Conservation (phyloP, 2,113 vertebrate genomes). For the Pycnonotus jocosus region DNA sequence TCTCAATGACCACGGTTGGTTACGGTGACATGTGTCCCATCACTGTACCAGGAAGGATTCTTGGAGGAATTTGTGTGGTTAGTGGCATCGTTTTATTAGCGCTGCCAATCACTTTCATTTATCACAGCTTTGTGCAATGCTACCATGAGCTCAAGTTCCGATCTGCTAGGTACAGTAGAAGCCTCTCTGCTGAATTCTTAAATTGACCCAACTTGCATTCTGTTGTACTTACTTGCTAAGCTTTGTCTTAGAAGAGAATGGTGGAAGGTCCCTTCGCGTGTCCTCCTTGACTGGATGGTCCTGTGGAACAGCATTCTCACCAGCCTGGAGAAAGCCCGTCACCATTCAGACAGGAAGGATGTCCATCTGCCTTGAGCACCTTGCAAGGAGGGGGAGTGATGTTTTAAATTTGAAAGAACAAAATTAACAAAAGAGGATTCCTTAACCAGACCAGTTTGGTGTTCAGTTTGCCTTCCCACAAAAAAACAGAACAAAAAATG, state of each 20-base stretch:
- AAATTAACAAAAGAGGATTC: slow-evolving; percentile 22
- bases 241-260: slow-evolving; percentile 29
- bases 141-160: slow-evolving; percentile 96
- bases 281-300: slow-evolving; percentile 50
- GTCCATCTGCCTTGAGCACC: slow-evolving; percentile 13
- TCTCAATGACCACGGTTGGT: slow-evolving; percentile 99
- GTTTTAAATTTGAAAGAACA: slow-evolving; percentile 22
- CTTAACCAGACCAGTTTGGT: background rate
- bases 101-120: slow-evolving; percentile 98
- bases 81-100: slow-evolving; percentile 96
- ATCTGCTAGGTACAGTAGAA: slow-evolving; percentile 87
- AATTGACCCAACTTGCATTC: slow-evolving; percentile 62
- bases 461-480: slow-evolving; percentile 37
- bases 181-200: slow-evolving; percentile 85
- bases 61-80: slow-evolving; percentile 96
- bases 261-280: slow-evolving; percentile 17
- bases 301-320: background rate
- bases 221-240: slow-evolving; percentile 25
- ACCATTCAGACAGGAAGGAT: slow-evolving; percentile 59
- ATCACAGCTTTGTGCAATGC: slow-evolving; percentile 99
- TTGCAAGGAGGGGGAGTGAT: slow-evolving; percentile 12
- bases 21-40: slow-evolving; percentile 98
- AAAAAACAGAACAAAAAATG: slow-evolving; percentile 23
- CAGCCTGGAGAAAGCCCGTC: slow-evolving; percentile 18
- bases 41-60: slow-evolving; percentile 91